Evolutionary conservation across 2,888 invertebrate species (phyloP).

Genomic region (Lymantria monacha): DNA sequence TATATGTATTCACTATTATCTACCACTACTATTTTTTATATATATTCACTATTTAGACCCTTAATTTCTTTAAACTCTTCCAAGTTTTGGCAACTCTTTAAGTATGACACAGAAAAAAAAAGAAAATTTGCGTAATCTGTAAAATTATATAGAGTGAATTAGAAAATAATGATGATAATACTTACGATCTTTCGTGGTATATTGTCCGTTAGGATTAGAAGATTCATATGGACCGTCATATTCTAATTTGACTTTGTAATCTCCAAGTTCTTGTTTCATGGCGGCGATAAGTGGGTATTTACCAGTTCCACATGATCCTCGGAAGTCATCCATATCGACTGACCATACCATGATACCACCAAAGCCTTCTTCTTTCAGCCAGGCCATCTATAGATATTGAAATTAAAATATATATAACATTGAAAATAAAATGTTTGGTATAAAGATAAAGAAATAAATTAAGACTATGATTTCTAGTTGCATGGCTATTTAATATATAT

Average conservation of each 20-base stretch:
- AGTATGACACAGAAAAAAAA: too few relatives aligned
- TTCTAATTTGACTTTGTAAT: conserved; percentile 90
- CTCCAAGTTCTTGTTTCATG: conserved; percentile 91
- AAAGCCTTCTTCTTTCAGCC: conserved; percentile 96
- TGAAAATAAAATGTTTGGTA: too few relatives aligned
- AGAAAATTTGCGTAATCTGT: too few relatives aligned
- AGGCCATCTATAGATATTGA: conserved; percentile 86
- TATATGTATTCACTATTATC: too few relatives aligned
- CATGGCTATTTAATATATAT: too few relatives aligned
- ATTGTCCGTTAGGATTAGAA: conserved; percentile 86
- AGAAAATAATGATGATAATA: conserved; percentile 30
- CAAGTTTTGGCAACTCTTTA: too few relatives aligned
- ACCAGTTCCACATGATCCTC: conserved; percentile 93
- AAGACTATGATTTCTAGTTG: too few relatives aligned
- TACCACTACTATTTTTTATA: too few relatives aligned
- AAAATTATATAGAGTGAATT: too few relatives aligned
- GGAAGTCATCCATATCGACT: conserved; percentile 97
- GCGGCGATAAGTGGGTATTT: conserved; percentile 95
- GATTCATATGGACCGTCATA: conserved; percentile 94
- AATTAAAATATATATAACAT: conserved; percentile 7
- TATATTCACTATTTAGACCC: too few relatives aligned
- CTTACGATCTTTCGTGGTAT: conserved; percentile 95
- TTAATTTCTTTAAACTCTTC: too few relatives aligned
- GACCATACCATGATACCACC: conserved; percentile 99
- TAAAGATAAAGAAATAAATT: too few relatives aligned